Evolutionary conservation across 1,140 invertebrate species (phyloP), one percentile per base, ranked within the genome.

Genomic region (Conus betulinus): DNA sequence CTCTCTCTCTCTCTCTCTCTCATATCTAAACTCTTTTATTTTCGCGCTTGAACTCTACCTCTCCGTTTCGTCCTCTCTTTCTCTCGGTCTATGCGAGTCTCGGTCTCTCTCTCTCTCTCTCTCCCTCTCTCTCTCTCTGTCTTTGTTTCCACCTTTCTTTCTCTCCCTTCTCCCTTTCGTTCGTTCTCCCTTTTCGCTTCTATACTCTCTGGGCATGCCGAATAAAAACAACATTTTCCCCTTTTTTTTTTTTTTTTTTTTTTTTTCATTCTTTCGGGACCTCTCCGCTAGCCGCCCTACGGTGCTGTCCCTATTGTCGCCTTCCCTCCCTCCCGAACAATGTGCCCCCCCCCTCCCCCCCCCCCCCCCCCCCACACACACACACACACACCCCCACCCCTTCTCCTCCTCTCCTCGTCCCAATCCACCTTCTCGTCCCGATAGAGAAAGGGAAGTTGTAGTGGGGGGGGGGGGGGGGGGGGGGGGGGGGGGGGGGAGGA

Each of bases 71-170:
- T 8, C 15, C 39, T 82, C 79, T 82, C 53, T 82, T 11, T 82
- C n/a, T 97, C 97, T 51, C 98, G 98, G 98, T 98, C 78, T 81
- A 0, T 82, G 20, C 57, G 52, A 82, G 51, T 88, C 87, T 88
- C 67, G 0, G 25, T 87, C 86, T 57, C 71, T 78, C 86, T 79
- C 86, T 79, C 3, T 39, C 39, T 39, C 39, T 39, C 39, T 39
- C 0, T 39, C 39, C 39, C 39, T 39, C 39, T n/a, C n/a, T n/a
- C 39, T 39, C 39, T 39, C 39, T 39, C 39, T n/a, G 39, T 39
- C 39, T 39, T 39, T 39, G 39, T 39, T 39, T 39, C 39, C 39
- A 39, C 39, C 39, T 39, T 39, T 39, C 39, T 39, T 39, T 39
- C 39, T 39, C 39, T 39, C 39, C 51, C n/a, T 52, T 39, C 39